A percentile compares a stretch with the other conserved stretches of the same genome.
phyloP scores from a whole-genome alignment of 30 jellyfish, hydroid and myxozoan genomes.

The Euphysa ruthae region DNA sequence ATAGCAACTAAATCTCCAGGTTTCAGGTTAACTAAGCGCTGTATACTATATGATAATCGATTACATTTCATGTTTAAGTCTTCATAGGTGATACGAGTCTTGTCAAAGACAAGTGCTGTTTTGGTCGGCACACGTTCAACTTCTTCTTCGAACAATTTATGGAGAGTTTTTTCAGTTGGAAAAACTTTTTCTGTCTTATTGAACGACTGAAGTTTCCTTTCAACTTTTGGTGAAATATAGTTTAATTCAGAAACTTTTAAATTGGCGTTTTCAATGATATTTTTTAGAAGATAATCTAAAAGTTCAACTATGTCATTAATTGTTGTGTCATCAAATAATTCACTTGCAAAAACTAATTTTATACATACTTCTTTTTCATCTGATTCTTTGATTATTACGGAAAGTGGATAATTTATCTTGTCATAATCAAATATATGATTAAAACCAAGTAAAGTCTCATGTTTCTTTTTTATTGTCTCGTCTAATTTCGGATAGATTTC shows the following conservation, averaged over 20 bases:
- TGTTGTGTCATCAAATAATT: background rate
- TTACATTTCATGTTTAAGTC: background rate
- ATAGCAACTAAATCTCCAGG: slow-evolving; percentile 1
- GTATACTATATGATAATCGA: background rate
- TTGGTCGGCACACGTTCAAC: background rate
- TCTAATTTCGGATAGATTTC: background rate
- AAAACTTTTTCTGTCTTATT: background rate
- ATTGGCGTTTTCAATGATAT: background rate
- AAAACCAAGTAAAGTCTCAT: no score
- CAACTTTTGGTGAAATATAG: background rate
- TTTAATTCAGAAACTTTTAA: background rate
- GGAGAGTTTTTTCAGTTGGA: background rate
- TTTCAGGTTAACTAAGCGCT: background rate
- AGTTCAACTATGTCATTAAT: background rate
- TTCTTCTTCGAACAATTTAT: background rate
- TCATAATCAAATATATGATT: background rate
- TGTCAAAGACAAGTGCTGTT: background rate
- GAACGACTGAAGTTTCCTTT: background rate
- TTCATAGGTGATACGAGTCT: background rate
- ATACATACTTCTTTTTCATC: background rate
- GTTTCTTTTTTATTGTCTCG: background rate
- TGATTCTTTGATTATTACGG: background rate
- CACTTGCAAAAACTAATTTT: background rate
- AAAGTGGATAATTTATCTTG: background rate
- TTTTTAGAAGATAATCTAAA: background rate